Percentiles rank a stretch among this genome's conserved stretches.
Evolutionary conservation across 2,797 vertebrate genomes (phyloP).

Genomic region (Vireo griseus): DNA sequence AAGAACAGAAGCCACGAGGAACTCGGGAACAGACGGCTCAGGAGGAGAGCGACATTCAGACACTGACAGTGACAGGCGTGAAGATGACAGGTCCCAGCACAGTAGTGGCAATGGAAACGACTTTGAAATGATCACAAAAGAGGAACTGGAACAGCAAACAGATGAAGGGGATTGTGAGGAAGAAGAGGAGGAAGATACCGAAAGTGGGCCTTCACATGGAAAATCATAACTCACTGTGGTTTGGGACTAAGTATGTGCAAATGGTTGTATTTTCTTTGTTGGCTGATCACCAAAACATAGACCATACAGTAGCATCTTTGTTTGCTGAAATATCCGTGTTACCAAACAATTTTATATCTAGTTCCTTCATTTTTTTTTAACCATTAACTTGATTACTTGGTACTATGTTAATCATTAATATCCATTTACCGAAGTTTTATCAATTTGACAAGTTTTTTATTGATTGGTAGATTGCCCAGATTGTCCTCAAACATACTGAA

Average conservation of each 20-base stretch:
- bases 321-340: conserved; percentile 69
- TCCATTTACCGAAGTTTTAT: conserved; percentile 57
- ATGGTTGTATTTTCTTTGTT: conserved; percentile 82
- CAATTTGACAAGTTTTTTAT: conserved; percentile 70
- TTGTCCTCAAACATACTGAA: conserved; percentile 59
- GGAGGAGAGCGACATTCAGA: conserved; percentile 86
- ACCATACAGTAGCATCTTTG: conserved; percentile 71
- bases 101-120: conserved; percentile 97
- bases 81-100: conserved; percentile 96
- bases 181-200: conserved; percentile 75
- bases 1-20: conserved; percentile 71
- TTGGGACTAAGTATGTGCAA: conserved; percentile 73
- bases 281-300: conserved; percentile 77
- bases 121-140: conserved; percentile 99
- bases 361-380: conserved; percentile 68
- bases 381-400: conserved; percentile 65
- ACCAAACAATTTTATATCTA: conserved; percentile 69
- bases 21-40: conserved; percentile 71
- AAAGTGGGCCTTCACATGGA: conserved; percentile 79
- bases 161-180: conserved; percentile 87
- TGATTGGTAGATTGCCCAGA: conserved; percentile 65
- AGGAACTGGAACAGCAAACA: conserved; percentile 98
- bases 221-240: conserved; percentile 82
- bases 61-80: conserved; percentile 93
- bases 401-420: conserved; percentile 73